A percentile compares a stretch with the other conserved stretches of the same genome.
Evolutionary conservation across 2,888 invertebrate genomes (phyloP).

Genomic region (Watsonalla binaria): DNA sequence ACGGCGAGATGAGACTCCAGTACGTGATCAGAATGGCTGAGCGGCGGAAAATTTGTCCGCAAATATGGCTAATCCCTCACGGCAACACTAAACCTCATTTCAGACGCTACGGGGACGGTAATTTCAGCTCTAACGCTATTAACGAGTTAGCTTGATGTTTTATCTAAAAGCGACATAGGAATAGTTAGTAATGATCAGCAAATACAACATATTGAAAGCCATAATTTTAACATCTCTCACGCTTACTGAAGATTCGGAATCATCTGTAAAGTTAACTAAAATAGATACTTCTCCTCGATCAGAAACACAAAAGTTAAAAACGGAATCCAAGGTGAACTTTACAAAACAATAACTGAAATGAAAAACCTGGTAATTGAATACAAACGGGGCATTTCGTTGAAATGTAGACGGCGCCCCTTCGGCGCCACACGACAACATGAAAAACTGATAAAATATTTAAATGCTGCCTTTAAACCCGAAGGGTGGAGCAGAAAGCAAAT

Average conservation of each 20-base stretch:
- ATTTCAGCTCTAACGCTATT: constrained; percentile 22
- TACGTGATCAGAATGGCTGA: constrained; percentile 61
- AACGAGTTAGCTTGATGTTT: not conserved
- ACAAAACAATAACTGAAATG: constrained; percentile 21
- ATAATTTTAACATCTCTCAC: too few relatives aligned
- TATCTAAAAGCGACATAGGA: too few relatives aligned
- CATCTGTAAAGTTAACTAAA: too few relatives aligned
- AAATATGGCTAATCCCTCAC: constrained; percentile 61
- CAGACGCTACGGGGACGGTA: constrained; percentile 35
- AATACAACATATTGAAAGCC: too few relatives aligned
- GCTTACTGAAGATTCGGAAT: too few relatives aligned
- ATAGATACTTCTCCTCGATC: not conserved
- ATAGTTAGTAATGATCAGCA: too few relatives aligned
- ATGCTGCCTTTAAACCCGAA: constrained; percentile 54
- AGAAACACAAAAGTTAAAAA: not conserved
- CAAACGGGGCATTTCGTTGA: constrained; percentile 46
- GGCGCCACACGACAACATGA: constrained; percentile 69
- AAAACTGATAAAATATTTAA: constrained; percentile 76
- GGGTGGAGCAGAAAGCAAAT: constrained; percentile 57
- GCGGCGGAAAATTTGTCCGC: constrained; percentile 37
- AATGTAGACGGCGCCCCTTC: constrained; percentile 49
- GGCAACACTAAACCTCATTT: constrained; percentile 45
- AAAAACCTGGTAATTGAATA: constrained; percentile 45
- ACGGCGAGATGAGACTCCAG: constrained; percentile 61
- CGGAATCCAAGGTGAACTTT: not conserved